Evolutionary conservation across 2,113 vertebrate genomes (phyloP).

Genomic region (Spermophilus dauricus): DNA sequence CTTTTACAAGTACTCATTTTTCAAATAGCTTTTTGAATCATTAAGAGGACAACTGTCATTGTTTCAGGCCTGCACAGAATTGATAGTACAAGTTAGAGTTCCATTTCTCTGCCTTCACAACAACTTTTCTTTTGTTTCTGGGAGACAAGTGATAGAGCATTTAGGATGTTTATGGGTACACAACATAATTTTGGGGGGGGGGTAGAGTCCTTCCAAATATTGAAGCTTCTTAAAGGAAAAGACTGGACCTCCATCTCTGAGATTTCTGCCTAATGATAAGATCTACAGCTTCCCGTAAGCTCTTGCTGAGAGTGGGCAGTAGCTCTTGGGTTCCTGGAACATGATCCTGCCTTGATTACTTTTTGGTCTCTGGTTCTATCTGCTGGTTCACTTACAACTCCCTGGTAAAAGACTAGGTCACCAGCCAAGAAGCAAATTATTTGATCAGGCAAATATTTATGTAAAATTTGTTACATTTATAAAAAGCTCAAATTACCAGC

Average conservation of each 20-base stretch:
- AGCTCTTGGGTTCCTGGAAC: background rate
- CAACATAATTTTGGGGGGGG: background rate
- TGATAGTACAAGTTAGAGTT: background rate
- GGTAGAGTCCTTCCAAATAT: background rate
- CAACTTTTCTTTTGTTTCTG: conserved; percentile 7
- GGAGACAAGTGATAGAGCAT: background rate
- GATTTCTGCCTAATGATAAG: background rate
- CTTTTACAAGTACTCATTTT: background rate
- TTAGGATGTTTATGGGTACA: background rate
- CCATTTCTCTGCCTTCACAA: background rate
- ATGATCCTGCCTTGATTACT: background rate
- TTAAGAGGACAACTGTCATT: background rate
- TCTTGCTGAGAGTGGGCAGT: background rate
- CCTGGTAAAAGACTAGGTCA: background rate
- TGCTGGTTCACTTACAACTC: background rate
- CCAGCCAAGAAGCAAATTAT: background rate
- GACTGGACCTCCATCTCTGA: background rate
- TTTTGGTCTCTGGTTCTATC: background rate
- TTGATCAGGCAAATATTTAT: conserved; percentile 4
- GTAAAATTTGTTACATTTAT: conserved; percentile 11
- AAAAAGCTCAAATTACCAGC: background rate
- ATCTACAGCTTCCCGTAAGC: background rate
- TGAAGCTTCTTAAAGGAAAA: conserved; percentile 25
- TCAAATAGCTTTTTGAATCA: background rate
- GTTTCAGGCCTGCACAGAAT: background rate